Evolutionary conservation across 2,797 vertebrate species (phyloP).

Genomic region (Chelon labrosus): DNA sequence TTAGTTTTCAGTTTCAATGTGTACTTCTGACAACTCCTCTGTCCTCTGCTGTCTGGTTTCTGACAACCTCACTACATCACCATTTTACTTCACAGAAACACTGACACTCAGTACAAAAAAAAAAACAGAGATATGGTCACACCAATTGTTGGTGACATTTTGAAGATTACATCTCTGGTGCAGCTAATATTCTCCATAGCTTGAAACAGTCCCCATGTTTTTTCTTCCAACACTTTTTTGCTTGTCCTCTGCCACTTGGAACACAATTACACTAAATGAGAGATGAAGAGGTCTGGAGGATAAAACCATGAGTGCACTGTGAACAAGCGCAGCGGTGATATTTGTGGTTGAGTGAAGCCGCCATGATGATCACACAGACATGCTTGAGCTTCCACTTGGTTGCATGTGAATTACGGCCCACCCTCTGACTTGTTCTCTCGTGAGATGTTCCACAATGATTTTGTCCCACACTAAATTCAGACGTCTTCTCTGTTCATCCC

Average conservation of each 20-base stretch:
- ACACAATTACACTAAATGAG: neutral
- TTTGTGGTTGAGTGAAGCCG: slow-evolving; percentile 14
- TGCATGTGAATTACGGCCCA: slow-evolving; percentile 19
- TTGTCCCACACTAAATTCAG: neutral
- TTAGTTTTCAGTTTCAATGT: neutral
- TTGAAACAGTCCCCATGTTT: neutral
- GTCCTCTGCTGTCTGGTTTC: slow-evolving; percentile 14
- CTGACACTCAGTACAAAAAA: neutral
- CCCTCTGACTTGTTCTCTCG: neutral
- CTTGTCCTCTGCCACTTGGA: neutral
- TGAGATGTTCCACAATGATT: slow-evolving; percentile 6
- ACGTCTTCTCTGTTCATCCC: neutral
- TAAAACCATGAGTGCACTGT: slow-evolving; percentile 2
- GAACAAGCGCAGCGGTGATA: slow-evolving; percentile 26
- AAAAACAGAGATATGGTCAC: neutral
- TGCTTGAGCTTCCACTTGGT: slow-evolving; percentile 18
- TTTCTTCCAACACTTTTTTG: neutral
- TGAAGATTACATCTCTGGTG: slow-evolving; percentile 17
- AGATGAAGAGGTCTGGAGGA: neutral
- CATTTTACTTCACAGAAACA: slow-evolving; percentile 3
- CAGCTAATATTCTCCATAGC: neutral
- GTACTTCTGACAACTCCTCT: neutral
- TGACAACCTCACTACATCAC: slow-evolving; percentile 15
- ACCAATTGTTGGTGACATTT: slow-evolving; percentile 19
- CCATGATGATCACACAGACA: slow-evolving; percentile 12